Evolutionary conservation across 2,113 vertebrate species (phyloP).

Genomic region (Nibea albiflora): DNA sequence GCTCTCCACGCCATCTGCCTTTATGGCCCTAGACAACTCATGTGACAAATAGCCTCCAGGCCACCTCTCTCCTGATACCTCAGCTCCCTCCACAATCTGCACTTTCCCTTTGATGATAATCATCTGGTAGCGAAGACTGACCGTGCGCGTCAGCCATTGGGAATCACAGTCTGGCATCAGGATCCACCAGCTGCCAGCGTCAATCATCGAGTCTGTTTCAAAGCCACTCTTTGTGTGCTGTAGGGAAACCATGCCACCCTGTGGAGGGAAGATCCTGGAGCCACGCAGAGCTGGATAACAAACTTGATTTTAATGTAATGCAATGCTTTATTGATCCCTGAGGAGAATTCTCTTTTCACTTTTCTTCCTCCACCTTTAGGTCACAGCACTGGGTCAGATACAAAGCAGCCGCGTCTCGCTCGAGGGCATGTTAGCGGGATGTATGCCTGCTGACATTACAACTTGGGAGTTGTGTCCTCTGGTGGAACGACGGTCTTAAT

Average conservation of each 20-base stretch:
- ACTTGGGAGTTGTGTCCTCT: background rate
- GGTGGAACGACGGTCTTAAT: background rate
- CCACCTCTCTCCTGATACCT: conserved; percentile 20
- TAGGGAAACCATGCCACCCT: conserved; percentile 69
- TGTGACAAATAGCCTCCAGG: conserved; percentile 55
- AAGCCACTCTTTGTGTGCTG: conserved; percentile 10
- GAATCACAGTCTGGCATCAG: conserved; percentile 62
- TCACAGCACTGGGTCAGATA: conserved; percentile 10
- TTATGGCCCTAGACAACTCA: conserved; percentile 51
- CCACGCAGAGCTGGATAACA: background rate
- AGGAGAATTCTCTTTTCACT: conserved; percentile 15
- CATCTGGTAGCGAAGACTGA: conserved; percentile 29
- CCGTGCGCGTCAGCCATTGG: conserved; percentile 40
- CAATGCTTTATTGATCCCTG: conserved; percentile 26
- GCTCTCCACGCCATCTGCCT: background rate
- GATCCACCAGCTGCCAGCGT: conserved; percentile 57
- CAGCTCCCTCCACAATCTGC: conserved; percentile 33
- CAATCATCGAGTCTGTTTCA: conserved; percentile 36
- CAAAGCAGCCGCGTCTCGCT: conserved; percentile 5
- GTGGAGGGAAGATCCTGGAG: conserved; percentile 50
- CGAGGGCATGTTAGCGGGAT: conserved; percentile 8
- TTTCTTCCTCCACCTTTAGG: background rate
- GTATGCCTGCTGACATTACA: conserved; percentile 26
- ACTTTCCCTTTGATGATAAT: conserved; percentile 40
- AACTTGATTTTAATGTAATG: conserved; percentile 19